Base-by-base conservation (phyloP, 2,888 invertebrate species). In the Chymomyza procnemis region DNA sequence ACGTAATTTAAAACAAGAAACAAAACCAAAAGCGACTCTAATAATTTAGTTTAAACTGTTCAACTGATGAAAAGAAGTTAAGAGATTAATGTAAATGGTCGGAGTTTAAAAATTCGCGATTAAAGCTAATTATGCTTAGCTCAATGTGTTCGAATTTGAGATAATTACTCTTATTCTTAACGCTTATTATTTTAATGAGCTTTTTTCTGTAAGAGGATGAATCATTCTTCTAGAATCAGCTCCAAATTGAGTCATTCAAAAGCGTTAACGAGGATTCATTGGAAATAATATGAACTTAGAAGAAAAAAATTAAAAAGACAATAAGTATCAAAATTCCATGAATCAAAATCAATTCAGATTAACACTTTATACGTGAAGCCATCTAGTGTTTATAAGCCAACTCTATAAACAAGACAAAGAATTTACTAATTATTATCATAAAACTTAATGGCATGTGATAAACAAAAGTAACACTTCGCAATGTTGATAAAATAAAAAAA, bases 381-480 rank as follows among this genome's bases (percentile, higher is more conserved):
- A 12, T 9, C 0, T 41, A 41, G 34, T 41, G 34, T 41, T 26
- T 6, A 4, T 26, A 26, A 26, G 26, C 34, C 1, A 41, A 41
- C 34, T 2, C 34, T 41, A 41, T 41, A 41, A 41, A 41, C 12
- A 5, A 41, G 34, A 41, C 30, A 57, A 57, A 9, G 18, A 34
- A 57, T 12, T 57, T 57, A 30, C 57, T 57, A 57, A 34, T 16
- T 16, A 26, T 57, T 9, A 19, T 50, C 16, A 50, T 18, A 18
- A 50, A 50, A 50, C 19, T 50, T 50, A 50, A 50, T 50, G 50
- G 18, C 50, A 50, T 50, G 16, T 50, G 50, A 50, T 50, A 59
- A 59, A 59, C 6, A 34, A 34, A 67, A 67, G 66, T 66, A 69
- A 52, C 46, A 66, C 52, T 70, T 41, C 26, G 34, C 34, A 41